Conservation (phyloP, 2,888 invertebrate species). For the Incurvaria masculella region DNA sequence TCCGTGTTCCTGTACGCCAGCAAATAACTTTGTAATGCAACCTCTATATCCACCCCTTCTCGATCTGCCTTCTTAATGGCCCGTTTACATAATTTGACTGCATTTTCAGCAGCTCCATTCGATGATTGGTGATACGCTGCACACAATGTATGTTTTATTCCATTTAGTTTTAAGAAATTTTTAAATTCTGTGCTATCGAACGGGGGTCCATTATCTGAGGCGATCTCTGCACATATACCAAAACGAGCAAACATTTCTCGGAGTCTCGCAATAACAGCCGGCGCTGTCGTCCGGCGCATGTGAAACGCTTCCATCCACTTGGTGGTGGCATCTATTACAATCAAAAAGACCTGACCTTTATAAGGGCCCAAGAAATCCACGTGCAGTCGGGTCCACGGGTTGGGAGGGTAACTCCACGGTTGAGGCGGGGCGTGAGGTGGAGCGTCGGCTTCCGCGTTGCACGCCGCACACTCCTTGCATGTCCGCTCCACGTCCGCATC, state of each 20-base stretch:
- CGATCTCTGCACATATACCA: background rate
- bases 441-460: background rate
- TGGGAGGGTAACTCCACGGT: background rate
- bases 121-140: background rate
- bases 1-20: constrained; percentile 1
- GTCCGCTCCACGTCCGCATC: no score
- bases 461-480: constrained; percentile 1
- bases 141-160: background rate
- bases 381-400: constrained; percentile 1
- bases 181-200: background rate
- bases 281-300: background rate
- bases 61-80: constrained; percentile 5
- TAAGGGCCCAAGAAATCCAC: constrained; percentile 1
- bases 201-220: constrained; percentile 3
- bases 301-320: constrained; percentile 2
- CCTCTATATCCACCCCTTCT: background rate
- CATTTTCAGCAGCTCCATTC: background rate
- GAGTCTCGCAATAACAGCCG: background rate
- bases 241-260: background rate
- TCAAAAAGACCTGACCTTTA: background rate
- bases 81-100: constrained; percentile 6
- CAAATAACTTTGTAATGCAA: constrained; percentile 1
- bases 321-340: background rate
- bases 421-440: background rate
- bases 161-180: background rate